phyloP scores from a whole-genome alignment of 2,888 invertebrate genomes.

The Anthrax anthrax region DNA sequence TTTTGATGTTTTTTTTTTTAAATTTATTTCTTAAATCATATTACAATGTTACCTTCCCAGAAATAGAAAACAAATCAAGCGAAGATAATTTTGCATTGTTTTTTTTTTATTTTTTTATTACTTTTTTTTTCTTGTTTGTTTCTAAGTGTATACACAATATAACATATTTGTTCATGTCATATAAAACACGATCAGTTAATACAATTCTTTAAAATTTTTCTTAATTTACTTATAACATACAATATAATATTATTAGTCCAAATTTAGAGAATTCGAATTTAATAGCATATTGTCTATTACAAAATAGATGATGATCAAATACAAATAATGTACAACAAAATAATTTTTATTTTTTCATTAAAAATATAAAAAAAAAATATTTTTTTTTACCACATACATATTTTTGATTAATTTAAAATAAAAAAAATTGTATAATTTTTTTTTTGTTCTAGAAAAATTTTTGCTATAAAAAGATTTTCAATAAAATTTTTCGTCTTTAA shows the following conservation, averaged over 20 bases:
- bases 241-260: not conserved
- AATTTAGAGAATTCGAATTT: constrained; percentile 7
- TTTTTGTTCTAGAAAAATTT: not conserved
- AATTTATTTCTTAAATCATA: no score
- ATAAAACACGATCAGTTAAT: no score
- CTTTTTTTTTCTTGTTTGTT: not conserved
- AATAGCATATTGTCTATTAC: constrained; percentile 9
- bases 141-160: not conserved
- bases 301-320: constrained; percentile 1
- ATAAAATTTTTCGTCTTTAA: not conserved
- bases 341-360: no score
- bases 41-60: not conserved
- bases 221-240: no score
- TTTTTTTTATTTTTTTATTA: no score
- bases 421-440: no score
- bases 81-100: constrained; percentile 11
- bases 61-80: constrained; percentile 7
- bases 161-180: not conserved
- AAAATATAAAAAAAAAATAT: no score
- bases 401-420: no score
- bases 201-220: no score
- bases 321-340: no score
- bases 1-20: no score
- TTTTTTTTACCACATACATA: no score
- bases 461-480: not conserved